phyloP scores from a whole-genome alignment of 2,113 vertebrate species.

The Mus pahari region DNA sequence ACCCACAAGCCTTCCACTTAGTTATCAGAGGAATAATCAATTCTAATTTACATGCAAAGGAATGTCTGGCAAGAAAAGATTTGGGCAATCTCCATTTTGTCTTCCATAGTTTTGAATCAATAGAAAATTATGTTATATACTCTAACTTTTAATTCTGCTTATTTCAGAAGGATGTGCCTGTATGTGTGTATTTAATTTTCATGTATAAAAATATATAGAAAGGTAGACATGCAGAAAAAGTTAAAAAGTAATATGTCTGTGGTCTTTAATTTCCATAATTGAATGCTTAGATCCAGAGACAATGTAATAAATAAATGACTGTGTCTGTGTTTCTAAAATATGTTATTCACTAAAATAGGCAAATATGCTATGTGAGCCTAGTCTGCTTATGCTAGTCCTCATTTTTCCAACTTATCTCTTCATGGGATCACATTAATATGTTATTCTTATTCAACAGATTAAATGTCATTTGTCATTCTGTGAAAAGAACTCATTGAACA shows the following conservation, averaged over 20 bases:
- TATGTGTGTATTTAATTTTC: neutral
- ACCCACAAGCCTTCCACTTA: constrained; percentile 20
- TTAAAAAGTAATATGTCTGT: neutral
- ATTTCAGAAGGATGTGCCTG: neutral
- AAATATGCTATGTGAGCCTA: neutral
- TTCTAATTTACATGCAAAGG: constrained; percentile 69
- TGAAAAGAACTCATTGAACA: neutral
- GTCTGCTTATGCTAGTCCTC: neutral
- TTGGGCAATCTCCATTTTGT: constrained; percentile 24
- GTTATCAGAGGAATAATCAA: constrained; percentile 64
- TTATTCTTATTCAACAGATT: neutral
- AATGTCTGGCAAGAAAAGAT: neutral
- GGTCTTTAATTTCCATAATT: neutral
- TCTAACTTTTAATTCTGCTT: neutral
- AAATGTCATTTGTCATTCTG: neutral
- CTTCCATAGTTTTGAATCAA: neutral
- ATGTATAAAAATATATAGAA: neutral
- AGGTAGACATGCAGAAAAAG: neutral
- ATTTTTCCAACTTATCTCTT: too few species aligned
- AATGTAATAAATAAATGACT: neutral
- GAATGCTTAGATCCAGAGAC: rapidly evolving
- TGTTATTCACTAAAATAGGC: neutral
- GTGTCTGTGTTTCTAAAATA: neutral
- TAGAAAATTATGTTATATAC: neutral
- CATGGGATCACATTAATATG: too few species aligned